Evolutionary conservation across 2,113 vertebrate genomes (phyloP).

Genomic region (Sceloporus tristichus): DNA sequence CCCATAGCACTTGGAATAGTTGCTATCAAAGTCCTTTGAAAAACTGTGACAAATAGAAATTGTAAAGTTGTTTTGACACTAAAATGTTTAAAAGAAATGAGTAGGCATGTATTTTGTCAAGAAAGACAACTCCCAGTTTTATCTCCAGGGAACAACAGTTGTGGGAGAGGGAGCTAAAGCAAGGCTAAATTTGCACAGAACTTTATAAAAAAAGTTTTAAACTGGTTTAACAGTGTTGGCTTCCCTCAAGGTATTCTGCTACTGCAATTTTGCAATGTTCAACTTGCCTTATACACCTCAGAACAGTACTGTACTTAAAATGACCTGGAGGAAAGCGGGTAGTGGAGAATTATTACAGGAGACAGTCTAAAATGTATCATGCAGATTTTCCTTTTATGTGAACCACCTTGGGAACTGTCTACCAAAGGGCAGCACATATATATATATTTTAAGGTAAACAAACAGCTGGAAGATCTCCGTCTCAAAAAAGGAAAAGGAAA

Average conservation of each 20-base stretch:
- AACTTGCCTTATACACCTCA: neutral
- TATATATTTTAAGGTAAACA: neutral
- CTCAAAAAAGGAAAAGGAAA: too few relatives aligned
- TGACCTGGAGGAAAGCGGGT: neutral
- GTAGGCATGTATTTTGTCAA: neutral
- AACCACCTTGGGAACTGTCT: neutral
- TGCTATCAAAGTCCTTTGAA: neutral
- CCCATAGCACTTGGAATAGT: neutral
- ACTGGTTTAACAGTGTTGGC: neutral
- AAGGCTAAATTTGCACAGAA: neutral
- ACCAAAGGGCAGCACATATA: neutral
- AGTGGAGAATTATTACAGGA: neutral
- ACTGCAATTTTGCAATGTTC: neutral
- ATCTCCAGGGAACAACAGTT: neutral
- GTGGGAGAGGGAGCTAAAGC: neutral
- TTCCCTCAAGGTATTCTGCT: neutral
- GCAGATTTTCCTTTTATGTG: neutral
- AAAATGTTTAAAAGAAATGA: neutral
- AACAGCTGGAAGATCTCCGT: neutral
- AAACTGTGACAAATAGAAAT: neutral
- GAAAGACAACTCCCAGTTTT: neutral
- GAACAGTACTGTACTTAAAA: neutral
- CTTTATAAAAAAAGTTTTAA: neutral
- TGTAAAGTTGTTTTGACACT: neutral
- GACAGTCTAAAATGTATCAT: neutral